These are phyloP conservation scores for Charaxes varanes DNA, from an alignment of 1,140 invertebrate genomes.

Conservation along the genomic window DNA sequence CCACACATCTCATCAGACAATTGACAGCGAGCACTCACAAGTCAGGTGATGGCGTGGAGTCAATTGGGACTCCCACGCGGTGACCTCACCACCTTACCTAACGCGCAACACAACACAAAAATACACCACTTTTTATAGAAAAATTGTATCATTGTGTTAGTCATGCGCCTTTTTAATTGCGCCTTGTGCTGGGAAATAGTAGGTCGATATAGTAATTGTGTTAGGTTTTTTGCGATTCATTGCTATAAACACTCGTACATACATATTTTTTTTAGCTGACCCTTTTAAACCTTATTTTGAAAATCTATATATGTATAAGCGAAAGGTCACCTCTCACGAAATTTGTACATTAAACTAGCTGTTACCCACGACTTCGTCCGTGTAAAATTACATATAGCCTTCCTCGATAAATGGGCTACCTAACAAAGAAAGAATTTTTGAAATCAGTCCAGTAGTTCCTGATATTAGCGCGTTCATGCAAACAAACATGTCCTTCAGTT, in stretches of 20 bases:
- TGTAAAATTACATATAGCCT: too few relatives aligned
- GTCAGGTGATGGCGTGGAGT: conserved; percentile 5
- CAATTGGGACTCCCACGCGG: conserved; percentile 4
- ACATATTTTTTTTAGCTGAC: not conserved
- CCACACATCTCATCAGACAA: not conserved
- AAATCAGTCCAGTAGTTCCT: too few relatives aligned
- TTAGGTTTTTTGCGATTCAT: not conserved
- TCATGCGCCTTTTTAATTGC: not conserved
- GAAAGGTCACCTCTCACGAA: too few relatives aligned
- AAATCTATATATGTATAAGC: not conserved
- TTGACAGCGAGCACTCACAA: conserved; percentile 1
- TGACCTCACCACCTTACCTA: conserved; percentile 2
- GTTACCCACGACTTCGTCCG: too few relatives aligned
- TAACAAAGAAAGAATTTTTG: too few relatives aligned
- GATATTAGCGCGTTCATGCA: too few relatives aligned
- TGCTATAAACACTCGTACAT: not conserved
- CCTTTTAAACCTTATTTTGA: not conserved
- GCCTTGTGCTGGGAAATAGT: not conserved
- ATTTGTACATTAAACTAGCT: too few relatives aligned
- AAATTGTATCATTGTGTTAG: not conserved
- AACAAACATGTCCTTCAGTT: too few relatives aligned
- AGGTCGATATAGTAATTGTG: not conserved
- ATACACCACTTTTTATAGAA: not conserved
- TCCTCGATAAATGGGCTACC: too few relatives aligned
- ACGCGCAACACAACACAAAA: not conserved